Base-by-base conservation (phyloP, 2,113 vertebrate species). In the Archocentrus centrarchus region DNA sequence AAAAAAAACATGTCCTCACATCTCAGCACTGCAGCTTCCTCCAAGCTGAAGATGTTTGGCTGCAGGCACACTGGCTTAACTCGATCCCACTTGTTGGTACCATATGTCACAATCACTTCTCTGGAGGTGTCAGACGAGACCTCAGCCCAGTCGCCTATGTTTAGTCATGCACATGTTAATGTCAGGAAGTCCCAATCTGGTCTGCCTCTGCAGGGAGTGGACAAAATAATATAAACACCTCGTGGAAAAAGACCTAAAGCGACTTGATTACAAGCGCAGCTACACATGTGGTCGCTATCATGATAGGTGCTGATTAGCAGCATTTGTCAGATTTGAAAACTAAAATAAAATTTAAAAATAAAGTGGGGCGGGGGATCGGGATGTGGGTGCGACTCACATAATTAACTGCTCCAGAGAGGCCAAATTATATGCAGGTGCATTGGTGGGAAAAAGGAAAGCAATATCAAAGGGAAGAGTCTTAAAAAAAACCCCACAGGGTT, bases 71-170 rank as follows among this genome's bases (percentile, higher is more conserved):
- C 64, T 50, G 81, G 35, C 57, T 82, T 61, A 30, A 59, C 68
- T 61, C 35, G 15, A 76, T 70, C 66, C 89, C 92, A 93, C 92
- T 92, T 93, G 92, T 93, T 94, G 91, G 88, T 81, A 62, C 60
- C 41, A 2, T n/a, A 59, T 76, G 82, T 83, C 73, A 77, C 60
- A 80, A 84, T 66, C 78, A 27, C 2, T 8, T 17, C 55, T 62
- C 53, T 13, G 50, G 60, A 82, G 37, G 27, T 75, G 57, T 75
- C 77, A 84, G 37, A 32, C 27, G 20, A 62, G 24, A 47, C 55
- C 53, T 63, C 73, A 44, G 27, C 24, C 18, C 44, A 18, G 41
- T 63, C 11, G 14, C 59, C 20, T 53, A 18, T 17, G 15, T 77
- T 64, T 57, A 58, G 60, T 35, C 68, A 73, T 50, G 81, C 35